Evolutionary conservation across 2,888 invertebrate species (phyloP).

Genomic region (Andrena hattorfiana): DNA sequence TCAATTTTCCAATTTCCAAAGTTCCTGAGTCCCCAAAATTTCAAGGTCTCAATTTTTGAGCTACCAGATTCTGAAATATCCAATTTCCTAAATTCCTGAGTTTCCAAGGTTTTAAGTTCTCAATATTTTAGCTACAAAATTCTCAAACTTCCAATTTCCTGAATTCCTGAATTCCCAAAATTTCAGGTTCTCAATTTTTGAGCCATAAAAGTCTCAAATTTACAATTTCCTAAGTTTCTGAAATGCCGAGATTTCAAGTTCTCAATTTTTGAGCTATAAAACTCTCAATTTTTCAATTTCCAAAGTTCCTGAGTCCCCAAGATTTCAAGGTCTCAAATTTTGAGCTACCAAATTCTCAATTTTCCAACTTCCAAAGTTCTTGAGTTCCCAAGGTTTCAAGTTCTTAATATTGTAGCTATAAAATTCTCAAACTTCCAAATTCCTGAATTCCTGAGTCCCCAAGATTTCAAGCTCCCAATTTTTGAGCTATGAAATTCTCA

Average conservation of each 20-base stretch:
- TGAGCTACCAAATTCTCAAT: background rate
- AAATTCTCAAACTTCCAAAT: too few species aligned
- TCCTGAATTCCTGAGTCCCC: too few species aligned
- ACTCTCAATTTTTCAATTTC: background rate
- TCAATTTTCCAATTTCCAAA: too few species aligned
- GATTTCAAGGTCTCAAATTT: background rate
- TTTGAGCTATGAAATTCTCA: too few species aligned
- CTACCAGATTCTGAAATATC: background rate
- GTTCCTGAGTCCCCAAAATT: too few species aligned
- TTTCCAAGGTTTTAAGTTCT: background rate
- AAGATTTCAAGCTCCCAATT: too few species aligned
- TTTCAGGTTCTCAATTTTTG: background rate
- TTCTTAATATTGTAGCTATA: background rate
- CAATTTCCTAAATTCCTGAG: background rate
- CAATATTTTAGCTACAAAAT: background rate
- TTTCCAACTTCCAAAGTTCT: background rate
- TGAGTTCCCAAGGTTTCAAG: too few species aligned
- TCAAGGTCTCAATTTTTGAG: too few species aligned
- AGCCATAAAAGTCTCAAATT: background rate
- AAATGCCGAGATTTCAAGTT: background rate
- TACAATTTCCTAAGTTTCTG: background rate
- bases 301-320: background rate
- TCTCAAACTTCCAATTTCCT: background rate
- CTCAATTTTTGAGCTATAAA: background rate
- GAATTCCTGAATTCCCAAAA: background rate